Evolutionary conservation across 1,140 invertebrate species (phyloP).

Genomic region (Platyscapa corneri): DNA sequence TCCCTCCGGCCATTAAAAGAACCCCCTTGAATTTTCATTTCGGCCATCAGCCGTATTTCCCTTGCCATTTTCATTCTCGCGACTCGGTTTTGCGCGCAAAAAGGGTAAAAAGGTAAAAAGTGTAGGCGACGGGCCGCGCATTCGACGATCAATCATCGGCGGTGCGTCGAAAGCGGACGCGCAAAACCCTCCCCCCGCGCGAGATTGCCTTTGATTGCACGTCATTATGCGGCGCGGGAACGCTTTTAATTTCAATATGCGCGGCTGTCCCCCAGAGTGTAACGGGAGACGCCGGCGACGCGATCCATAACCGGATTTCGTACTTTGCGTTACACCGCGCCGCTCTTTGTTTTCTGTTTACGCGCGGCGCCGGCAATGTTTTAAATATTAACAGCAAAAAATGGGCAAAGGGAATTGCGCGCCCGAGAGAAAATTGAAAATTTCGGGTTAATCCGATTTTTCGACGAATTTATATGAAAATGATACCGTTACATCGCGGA

Average conservation of each 20-base stretch:
- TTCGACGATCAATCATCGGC: conserved; percentile 46
- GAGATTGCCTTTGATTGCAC: conserved; percentile 46
- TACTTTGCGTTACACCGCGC: conserved; percentile 14
- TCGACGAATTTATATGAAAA: conserved; percentile 52
- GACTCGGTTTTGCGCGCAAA: not conserved
- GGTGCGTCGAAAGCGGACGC: conserved; percentile 5
- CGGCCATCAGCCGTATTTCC: not conserved
- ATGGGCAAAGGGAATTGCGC: not conserved
- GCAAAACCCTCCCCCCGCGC: not conserved
- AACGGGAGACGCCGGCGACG: conserved; percentile 21
- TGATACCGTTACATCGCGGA: conserved; percentile 41
- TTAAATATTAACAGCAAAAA: not conserved
- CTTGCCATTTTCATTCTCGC: not conserved
- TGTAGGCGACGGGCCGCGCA: not conserved
- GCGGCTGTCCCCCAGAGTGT: not conserved
- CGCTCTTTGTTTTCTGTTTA: not conserved
- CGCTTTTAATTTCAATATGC: conserved; percentile 50
- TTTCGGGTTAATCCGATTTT: conserved; percentile 45
- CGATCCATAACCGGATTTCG: conserved; percentile 41
- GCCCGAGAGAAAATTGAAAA: conserved; percentile 5
- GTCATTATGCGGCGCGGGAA: conserved; percentile 35
- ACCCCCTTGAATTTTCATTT: not conserved
- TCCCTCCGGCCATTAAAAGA: not conserved
- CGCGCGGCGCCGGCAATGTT: no score
- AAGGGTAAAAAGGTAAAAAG: not conserved